Conservation (phyloP, 2,113 vertebrate genomes). For the Fukomys damarensis region DNA sequence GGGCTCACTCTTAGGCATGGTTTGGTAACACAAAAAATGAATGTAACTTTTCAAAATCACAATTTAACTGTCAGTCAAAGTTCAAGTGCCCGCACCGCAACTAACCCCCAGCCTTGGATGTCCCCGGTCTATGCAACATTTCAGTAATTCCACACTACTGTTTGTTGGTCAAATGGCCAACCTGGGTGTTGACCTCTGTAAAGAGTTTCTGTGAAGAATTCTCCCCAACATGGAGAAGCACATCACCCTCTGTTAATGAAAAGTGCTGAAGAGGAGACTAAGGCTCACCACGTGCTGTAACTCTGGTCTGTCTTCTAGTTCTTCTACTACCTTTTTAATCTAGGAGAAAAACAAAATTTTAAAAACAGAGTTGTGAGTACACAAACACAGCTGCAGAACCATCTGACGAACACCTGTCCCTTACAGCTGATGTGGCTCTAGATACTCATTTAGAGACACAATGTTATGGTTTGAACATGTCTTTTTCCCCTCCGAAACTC, state of each 20-base stretch:
- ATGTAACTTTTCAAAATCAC: neutral
- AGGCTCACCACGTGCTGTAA: conserved; percentile 94
- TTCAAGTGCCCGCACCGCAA: neutral
- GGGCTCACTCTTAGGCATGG: neutral
- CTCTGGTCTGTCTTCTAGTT: conserved; percentile 94
- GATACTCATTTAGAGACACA: neutral
- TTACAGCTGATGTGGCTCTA: neutral
- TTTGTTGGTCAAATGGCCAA: neutral
- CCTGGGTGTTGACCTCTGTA: neutral
- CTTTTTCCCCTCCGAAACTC: neutral
- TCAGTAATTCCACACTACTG: neutral
- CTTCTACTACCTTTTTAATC: conserved; percentile 97
- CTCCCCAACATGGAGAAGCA: neutral
- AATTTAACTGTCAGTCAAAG: neutral
- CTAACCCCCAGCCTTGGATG: neutral
- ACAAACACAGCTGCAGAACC: neutral
- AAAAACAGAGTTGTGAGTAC: neutral
- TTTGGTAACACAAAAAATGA: neutral
- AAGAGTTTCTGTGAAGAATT: neutral
- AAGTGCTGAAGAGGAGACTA: neutral
- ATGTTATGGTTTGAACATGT: neutral
- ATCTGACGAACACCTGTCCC: neutral
- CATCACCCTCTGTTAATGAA: fast-evolving
- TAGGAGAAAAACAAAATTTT: conserved; percentile 77
- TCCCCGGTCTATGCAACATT: neutral